Percentiles rank a stretch among this genome's conserved stretches.
Conservation (phyloP, 1,140 invertebrate species). For the Brachionus rotundiformis region DNA sequence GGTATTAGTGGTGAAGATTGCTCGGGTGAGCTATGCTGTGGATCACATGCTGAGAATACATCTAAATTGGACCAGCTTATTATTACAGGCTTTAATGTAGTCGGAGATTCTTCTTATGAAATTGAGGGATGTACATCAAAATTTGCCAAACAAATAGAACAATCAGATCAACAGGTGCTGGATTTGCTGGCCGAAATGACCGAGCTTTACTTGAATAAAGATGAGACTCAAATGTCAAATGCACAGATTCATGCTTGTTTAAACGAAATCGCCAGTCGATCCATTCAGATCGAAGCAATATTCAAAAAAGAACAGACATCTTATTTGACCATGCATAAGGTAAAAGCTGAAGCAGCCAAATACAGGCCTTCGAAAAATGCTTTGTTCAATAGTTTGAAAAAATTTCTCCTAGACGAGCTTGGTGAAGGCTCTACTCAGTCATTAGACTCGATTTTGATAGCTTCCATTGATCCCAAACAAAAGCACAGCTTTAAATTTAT, state of each 20-base stretch:
- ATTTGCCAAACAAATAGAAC: background rate
- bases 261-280: background rate
- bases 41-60: conserved; percentile 32
- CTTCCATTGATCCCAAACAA: background rate
- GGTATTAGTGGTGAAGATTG: background rate
- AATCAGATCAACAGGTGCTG: background rate
- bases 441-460: background rate
- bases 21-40: conserved; percentile 48
- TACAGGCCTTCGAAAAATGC: conserved; percentile 40
- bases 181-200: conserved; percentile 30
- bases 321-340: conserved; percentile 21
- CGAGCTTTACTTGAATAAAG: background rate
- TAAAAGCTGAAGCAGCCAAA: conserved; percentile 31
- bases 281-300: conserved; percentile 36
- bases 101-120: conserved; percentile 49
- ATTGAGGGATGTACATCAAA: conserved; percentile 29
- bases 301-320: conserved; percentile 1
- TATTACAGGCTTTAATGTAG: conserved; percentile 28
- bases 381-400: conserved; percentile 1
- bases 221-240: background rate
- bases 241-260: background rate
- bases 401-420: conserved; percentile 11
- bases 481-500: conserved; percentile 6
- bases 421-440: background rate
- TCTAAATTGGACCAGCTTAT: background rate